Percentiles rank a stretch among this genome's conserved stretches.
Conservation (phyloP, 2,113 vertebrate species). For the Campylorhamphus procurvoides region DNA sequence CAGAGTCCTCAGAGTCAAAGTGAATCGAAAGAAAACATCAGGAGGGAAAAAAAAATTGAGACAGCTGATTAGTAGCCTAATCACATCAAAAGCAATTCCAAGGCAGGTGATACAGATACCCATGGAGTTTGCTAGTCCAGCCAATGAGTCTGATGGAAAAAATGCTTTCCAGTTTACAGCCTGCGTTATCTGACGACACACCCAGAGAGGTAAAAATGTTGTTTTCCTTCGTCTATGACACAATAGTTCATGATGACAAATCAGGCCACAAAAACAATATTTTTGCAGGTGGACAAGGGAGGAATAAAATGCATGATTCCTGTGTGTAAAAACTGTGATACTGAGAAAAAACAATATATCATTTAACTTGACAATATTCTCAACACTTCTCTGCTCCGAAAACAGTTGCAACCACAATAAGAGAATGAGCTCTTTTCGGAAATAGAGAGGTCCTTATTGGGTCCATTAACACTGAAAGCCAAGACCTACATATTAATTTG, state of each 20-base stretch:
- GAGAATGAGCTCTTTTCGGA: background rate
- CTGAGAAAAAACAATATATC: background rate
- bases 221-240: background rate
- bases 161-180: background rate
- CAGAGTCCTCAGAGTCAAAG: background rate
- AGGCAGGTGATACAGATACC: background rate
- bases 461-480: background rate
- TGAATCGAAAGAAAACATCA: conserved; percentile 32
- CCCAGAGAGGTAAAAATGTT: background rate
- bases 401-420: background rate
- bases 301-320: background rate
- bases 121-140: background rate
- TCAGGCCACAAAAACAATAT: background rate
- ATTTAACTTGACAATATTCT: background rate
- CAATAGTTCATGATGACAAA: background rate
- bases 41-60: background rate
- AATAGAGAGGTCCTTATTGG: background rate
- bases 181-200: background rate
- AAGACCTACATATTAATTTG: background rate
- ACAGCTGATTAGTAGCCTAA: conserved; percentile 36
- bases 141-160: background rate
- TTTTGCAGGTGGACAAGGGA: background rate
- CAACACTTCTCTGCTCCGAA: background rate
- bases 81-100: conserved; percentile 38
- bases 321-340: background rate